Evolutionary conservation across 1,140 invertebrate species (phyloP), one percentile per base, ranked within the genome.

Genomic region (Popillia japonica): DNA sequence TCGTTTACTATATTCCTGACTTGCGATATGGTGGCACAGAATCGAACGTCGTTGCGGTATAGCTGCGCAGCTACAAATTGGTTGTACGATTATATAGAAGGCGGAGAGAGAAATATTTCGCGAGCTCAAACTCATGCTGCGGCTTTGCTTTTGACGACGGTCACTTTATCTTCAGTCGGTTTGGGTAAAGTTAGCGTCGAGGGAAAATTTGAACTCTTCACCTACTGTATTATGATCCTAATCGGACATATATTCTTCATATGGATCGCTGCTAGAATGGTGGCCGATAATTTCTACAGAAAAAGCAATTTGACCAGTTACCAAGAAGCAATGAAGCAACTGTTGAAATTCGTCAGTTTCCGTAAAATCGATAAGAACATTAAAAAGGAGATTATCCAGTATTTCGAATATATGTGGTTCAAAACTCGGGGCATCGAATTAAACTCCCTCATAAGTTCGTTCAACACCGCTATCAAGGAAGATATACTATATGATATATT

Each of bases 331-430:
- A 81, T 82, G 82, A 76, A 72, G 22, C 42, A 78, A 34, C 55
- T 81, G 40, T 76, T 82, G 3, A 73, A 64, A 22, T 82, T 81
- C 73, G 42, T 82, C 48, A 78, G 27, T 14, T 78, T 59, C n/a
- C 44, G 78, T 40, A 72, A 77, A 14, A 78, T 82, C 23, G 78
- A 79, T 23, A 78, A 72, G 6, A 72, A 61, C 34, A 73, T 82
- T 22, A 79, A 81, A 76, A 78, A 81, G 23, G 80, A 81, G 74
- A 76, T 79, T 4, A 80, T 83, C 10, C 40, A 81, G 8, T 77
- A 83, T 55, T 83, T 82, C 72, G 82, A 83, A 64, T 76, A 77
- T 48, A 78, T 82, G 48, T 83, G 82, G 82, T n/a, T 74, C 11
- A 80, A 81, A 40, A 80, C 76, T 1, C 76, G 77, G 61, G 82